A percentile compares a stretch with the other conserved stretches of the same genome.
Evolutionary conservation across 2,888 invertebrate genomes (phyloP).

Genomic region (Rhagonycha lutea): DNA sequence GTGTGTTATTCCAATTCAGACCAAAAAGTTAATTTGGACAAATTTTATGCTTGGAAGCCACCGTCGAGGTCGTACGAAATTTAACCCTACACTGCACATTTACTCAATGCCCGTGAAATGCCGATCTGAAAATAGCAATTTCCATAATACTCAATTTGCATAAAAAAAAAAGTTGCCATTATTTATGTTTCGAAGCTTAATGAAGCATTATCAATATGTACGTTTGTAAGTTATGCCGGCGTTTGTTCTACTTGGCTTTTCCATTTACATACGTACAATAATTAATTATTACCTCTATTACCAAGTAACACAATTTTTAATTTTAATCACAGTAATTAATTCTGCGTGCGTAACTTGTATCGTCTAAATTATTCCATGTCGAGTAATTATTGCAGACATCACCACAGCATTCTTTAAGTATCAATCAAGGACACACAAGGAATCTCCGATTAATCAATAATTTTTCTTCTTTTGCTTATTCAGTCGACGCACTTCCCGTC

Average conservation of each 20-base stretch:
- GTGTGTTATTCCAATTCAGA: neutral
- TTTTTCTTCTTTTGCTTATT: slow-evolving; percentile 10
- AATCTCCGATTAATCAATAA: slow-evolving; percentile 11
- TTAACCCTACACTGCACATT: neutral
- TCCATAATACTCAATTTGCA: neutral
- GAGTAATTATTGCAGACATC: neutral
- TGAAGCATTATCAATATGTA: neutral
- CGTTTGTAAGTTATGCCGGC: neutral
- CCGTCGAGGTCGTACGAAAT: neutral
- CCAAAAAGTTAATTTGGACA: neutral
- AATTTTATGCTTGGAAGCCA: neutral
- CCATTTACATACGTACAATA: slow-evolving; percentile 6
- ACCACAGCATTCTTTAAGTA: neutral
- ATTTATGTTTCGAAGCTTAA: neutral
- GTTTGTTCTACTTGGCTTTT: slow-evolving; percentile 31
- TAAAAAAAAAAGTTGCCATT: neutral
- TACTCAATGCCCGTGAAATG: neutral
- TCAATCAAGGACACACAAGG: neutral
- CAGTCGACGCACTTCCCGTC: slow-evolving; percentile 44
- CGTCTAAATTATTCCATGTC: slow-evolving; percentile 2
- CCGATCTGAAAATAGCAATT: neutral
- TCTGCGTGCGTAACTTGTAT: slow-evolving; percentile 12
- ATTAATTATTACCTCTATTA: neutral
- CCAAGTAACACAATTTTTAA: neutral
- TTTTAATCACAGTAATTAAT: neutral